Evolutionary conservation across 1,140 invertebrate species (phyloP), one percentile per base, ranked within the genome.

Genomic region (Trichoplusia ni): DNA sequence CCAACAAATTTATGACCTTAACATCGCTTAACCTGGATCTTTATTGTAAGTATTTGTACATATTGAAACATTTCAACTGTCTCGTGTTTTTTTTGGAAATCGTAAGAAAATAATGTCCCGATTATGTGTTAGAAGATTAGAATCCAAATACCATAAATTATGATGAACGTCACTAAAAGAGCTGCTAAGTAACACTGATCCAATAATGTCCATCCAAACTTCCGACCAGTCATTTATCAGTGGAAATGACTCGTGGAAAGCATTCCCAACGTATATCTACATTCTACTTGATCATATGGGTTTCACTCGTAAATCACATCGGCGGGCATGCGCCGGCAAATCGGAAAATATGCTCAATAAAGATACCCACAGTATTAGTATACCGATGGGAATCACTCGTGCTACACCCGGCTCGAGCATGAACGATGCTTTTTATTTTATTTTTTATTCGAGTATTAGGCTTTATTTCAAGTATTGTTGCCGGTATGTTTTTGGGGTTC

Each of bases 271-370:
- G 14, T 25, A 47, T 47, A 47, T 14, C 21, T 23, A 67, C 60
- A 64, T 61, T 61, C 56, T 40, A 31, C 40, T 37, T 37, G 59
- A 33, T 67, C 33, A 44, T 67, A 63, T 46, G 60, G 67, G 65
- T 51, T 74, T 70, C 69, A 68, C 64, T 25, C 72, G 80, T 81
- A 80, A 81, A 83, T 83, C 81, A 81, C 59, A 72, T 71, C 64
- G 64, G 71, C 67, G 71, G 73, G 60, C 64, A 71, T 59, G 67
- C 27, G 42, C 67, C 69, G 73, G 68, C 76, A 78, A 76, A 78
- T 81, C 69, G 72, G 80, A 76, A 81, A 83, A 81, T 80, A 75
- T 80, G 73, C 69, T 77, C 77, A 75, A 80, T 81, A 71, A 65
- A 81, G 69, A 81, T 80, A 78, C 46, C n/a, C 46, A 9, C 54